Percentiles rank a stretch among this genome's conserved stretches.
Evolutionary conservation across 2,888 invertebrate species (phyloP).

Genomic region (Heliconius charithonia): DNA sequence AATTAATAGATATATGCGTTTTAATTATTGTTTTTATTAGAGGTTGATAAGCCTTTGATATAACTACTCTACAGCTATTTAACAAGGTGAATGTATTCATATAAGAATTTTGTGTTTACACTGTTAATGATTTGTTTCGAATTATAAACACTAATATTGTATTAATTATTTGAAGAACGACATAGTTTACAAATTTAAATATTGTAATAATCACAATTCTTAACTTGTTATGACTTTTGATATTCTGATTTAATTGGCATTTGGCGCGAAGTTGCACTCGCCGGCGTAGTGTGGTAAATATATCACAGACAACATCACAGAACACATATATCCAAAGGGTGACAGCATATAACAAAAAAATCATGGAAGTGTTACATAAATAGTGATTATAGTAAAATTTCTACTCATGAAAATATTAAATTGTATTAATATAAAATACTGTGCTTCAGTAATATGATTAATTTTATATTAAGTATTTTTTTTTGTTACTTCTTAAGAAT

Average conservation of each 20-base stretch:
- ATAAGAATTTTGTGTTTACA: background rate
- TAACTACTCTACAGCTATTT: constrained; percentile 31
- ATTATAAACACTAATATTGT: background rate
- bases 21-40: background rate
- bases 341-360: background rate
- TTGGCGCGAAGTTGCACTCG: constrained; percentile 13
- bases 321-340: no score
- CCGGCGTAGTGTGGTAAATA: background rate
- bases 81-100: constrained; percentile 31
- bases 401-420: background rate
- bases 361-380: no score
- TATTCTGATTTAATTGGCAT: constrained; percentile 4
- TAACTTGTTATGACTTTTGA: constrained; percentile 4
- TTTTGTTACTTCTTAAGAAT: background rate
- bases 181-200: background rate
- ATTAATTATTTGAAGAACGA: background rate
- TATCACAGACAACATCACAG: background rate
- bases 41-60: background rate
- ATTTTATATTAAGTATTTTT: background rate
- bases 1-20: background rate
- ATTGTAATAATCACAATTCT: background rate
- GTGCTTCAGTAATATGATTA: no score
- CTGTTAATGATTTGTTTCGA: background rate
- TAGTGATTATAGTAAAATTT: background rate
- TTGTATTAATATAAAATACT: background rate